phyloP scores from a whole-genome alignment of 2,888 invertebrate species.

The Ellobium chinense region DNA sequence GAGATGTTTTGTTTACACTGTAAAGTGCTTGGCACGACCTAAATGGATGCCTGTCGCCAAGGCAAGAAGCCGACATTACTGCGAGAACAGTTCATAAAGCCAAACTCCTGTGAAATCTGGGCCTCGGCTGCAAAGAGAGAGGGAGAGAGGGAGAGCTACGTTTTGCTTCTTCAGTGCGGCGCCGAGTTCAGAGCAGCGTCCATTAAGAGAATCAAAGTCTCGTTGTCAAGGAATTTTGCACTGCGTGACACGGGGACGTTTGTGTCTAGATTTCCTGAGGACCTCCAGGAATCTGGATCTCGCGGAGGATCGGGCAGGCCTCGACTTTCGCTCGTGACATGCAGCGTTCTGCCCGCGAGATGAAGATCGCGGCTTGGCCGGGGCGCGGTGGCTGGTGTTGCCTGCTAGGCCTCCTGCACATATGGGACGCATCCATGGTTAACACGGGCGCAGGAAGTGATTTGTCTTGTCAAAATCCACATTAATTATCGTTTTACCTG shows the following conservation, averaged over 20 bases:
- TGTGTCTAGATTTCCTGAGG: conserved; percentile 28
- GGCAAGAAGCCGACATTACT: no score
- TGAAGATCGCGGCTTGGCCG: neutral
- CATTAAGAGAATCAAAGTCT: conserved; percentile 48
- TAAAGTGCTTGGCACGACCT: no score
- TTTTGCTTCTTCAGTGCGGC: no score
- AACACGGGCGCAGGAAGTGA: conserved; percentile 13
- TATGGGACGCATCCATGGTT: neutral
- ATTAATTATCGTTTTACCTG: conserved; percentile 20
- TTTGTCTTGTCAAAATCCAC: conserved; percentile 22
- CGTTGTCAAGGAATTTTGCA: conserved; percentile 42
- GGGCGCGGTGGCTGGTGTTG: neutral
- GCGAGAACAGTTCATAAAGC: no score
- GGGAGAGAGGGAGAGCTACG: no score
- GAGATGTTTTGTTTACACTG: no score
- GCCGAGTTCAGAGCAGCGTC: conserved; percentile 8
- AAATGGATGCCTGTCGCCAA: no score
- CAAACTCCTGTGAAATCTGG: no score
- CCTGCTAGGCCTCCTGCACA: neutral
- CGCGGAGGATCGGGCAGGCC: conserved; percentile 15
- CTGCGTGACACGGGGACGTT: conserved; percentile 27
- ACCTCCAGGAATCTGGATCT: conserved; percentile 30
- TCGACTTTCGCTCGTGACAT: neutral
- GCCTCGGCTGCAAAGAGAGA: no score
- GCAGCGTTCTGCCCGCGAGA: conserved; percentile 2